Evolutionary conservation across 2,113 vertebrate species (phyloP).

Genomic region (Rana temporaria): DNA sequence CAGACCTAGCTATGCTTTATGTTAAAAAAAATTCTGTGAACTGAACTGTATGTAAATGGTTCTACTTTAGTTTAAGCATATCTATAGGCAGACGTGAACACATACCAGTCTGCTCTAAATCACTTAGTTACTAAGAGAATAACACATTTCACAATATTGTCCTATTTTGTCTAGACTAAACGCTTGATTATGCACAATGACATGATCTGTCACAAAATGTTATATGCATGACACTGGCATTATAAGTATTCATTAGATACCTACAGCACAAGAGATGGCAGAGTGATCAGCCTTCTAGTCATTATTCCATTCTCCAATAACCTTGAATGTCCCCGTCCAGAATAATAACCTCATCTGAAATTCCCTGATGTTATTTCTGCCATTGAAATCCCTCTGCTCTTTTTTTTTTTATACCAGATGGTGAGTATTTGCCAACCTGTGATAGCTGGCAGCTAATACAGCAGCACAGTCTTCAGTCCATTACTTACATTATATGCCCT

Average conservation of each 20-base stretch:
- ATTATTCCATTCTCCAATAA: constrained; percentile 22
- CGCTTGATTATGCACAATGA: constrained; percentile 16
- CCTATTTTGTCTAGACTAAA: constrained; percentile 33
- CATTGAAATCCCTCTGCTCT: constrained; percentile 29
- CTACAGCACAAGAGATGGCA: constrained; percentile 23
- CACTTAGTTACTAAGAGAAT: neutral
- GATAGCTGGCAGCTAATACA: constrained; percentile 28
- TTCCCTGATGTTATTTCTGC: constrained; percentile 17
- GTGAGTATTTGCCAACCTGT: constrained; percentile 28
- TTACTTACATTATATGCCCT: neutral
- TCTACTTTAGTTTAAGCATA: no score
- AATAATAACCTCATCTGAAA: constrained; percentile 25
- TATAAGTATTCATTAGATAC: constrained; percentile 14
- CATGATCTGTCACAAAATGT: constrained; percentile 28
- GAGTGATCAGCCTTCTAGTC: constrained; percentile 10
- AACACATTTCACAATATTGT: neutral
- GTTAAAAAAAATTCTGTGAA: no score
- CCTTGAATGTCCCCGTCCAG: constrained; percentile 33
- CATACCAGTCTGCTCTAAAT: constrained; percentile 1
- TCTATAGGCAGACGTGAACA: neutral
- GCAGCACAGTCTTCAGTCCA: neutral
- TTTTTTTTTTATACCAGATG: constrained; percentile 7
- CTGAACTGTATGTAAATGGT: no score
- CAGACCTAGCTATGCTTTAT: no score
- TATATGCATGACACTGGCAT: constrained; percentile 7